These are phyloP conservation scores for Scaptodrosophila lebanonensis DNA, from an alignment of 1,140 invertebrate species.

Conservation along the genomic window DNA sequence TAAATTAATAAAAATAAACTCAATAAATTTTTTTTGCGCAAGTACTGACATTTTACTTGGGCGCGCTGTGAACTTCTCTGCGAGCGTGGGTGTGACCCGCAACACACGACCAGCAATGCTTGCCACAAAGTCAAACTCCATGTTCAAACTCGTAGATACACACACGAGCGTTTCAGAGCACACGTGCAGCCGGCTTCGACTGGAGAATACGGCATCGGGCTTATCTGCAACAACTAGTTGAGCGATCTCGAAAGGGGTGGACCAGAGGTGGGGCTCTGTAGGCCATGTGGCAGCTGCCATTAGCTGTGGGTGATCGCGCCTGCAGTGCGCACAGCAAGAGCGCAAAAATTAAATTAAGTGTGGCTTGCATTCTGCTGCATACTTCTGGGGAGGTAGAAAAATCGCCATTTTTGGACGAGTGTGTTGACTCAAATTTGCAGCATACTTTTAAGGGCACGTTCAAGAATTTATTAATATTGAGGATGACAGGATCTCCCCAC, in stretches of 20 bases:
- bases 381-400: constrained; percentile 20
- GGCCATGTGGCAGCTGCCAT: too few species aligned
- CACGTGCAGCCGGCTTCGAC: constrained; percentile 35
- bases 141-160: constrained; percentile 1
- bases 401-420: not conserved
- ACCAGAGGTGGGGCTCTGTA: too few species aligned
- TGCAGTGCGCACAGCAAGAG: not conserved
- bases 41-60: constrained; percentile 52
- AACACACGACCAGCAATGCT: constrained; percentile 5
- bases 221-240: constrained; percentile 61
- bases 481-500: too few species aligned
- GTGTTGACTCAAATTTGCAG: not conserved
- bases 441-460: constrained; percentile 3
- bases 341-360: not conserved
- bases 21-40: constrained; percentile 22
- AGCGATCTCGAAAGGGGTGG: constrained; percentile 53
- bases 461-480: too few species aligned
- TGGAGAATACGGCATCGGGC: constrained; percentile 15
- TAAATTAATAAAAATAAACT: too few species aligned
- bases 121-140: constrained; percentile 2
- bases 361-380: constrained; percentile 27
- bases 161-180: not conserved
- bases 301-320: constrained; percentile 21
- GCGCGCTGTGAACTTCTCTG: constrained; percentile 41
- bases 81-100: constrained; percentile 25